Percentiles rank a stretch among this genome's conserved stretches.
Conservation (phyloP, 1,140 invertebrate genomes). For the Drosophila pruinosa region DNA sequence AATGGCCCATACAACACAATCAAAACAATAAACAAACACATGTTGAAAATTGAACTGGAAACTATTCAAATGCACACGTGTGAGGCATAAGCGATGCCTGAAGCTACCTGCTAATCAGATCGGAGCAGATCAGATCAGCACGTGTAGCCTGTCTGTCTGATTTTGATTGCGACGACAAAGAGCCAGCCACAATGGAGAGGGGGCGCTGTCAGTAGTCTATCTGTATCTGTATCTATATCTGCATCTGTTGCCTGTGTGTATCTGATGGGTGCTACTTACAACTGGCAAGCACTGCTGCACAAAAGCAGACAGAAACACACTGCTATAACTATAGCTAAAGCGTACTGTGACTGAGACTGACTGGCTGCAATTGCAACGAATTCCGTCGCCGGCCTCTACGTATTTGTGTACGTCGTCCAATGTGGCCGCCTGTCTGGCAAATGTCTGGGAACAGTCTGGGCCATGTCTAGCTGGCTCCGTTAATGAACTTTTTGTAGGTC, state of each 20-base stretch:
- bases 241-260: conserved; percentile 37
- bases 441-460: conserved; percentile 79
- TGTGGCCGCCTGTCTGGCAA: conserved; percentile 67
- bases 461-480: conserved; percentile 79
- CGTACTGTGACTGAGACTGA: conserved; percentile 19
- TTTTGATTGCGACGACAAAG: not conserved
- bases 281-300: conserved; percentile 51
- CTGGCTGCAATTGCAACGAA: conserved; percentile 59
- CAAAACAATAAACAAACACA: conserved; percentile 15
- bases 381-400: conserved; percentile 51
- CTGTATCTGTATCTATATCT: conserved; percentile 12
- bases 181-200: not conserved
- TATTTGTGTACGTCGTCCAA: conserved; percentile 48
- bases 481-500: conserved; percentile 83
- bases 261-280: conserved; percentile 57
- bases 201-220: not conserved
- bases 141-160: not conserved
- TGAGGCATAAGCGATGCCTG: not conserved
- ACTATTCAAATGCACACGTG: conserved; percentile 11
- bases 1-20: conserved; percentile 23
- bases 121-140: not conserved
- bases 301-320: conserved; percentile 32
- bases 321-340: no score
- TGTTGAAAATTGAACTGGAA: conserved; percentile 3
- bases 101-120: conserved; percentile 3